Evolutionary conservation across 1,140 invertebrate species (phyloP).

Genomic region (Heliconius congener): DNA sequence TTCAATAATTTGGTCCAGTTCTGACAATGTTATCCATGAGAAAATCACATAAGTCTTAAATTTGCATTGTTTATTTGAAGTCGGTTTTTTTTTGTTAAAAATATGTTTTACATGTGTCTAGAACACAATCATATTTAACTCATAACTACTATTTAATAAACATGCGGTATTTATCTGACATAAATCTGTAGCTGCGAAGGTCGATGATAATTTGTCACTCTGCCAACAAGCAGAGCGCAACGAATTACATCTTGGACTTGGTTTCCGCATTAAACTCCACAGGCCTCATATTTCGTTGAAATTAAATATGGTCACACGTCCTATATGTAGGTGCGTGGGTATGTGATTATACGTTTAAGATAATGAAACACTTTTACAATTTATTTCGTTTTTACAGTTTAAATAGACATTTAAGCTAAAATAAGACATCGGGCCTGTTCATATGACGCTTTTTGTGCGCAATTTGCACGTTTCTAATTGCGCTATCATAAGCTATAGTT

Average conservation of each 20-base stretch:
- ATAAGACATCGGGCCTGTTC: too few species aligned
- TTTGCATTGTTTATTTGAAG: too few species aligned
- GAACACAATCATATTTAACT: too few species aligned
- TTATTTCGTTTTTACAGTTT: background rate
- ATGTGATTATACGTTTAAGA: background rate
- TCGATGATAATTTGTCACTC: slow-evolving; percentile 28
- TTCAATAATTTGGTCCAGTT: too few species aligned
- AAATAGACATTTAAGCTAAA: too few species aligned
- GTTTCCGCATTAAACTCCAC: slow-evolving; percentile 53
- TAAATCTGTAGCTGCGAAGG: background rate
- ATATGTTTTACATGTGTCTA: too few species aligned
- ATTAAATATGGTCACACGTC: slow-evolving; percentile 54
- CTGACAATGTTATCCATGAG: too few species aligned
- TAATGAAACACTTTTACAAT: background rate
- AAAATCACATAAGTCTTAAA: too few species aligned
- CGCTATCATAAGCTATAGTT: too few species aligned
- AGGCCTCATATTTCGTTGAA: slow-evolving; percentile 61
- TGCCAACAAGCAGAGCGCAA: slow-evolving; percentile 58
- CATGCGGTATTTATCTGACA: background rate
- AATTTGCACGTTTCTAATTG: too few species aligned
- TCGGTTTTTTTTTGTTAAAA: too few species aligned
- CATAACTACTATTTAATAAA: background rate
- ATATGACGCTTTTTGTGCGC: too few species aligned
- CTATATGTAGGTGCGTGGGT: background rate
- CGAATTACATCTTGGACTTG: slow-evolving; percentile 25